These are phyloP conservation scores for Zoroaster sp. DNA, from an alignment of 53 echinoderm and acorn worm genomes.

Conservation along the genomic window DNA sequence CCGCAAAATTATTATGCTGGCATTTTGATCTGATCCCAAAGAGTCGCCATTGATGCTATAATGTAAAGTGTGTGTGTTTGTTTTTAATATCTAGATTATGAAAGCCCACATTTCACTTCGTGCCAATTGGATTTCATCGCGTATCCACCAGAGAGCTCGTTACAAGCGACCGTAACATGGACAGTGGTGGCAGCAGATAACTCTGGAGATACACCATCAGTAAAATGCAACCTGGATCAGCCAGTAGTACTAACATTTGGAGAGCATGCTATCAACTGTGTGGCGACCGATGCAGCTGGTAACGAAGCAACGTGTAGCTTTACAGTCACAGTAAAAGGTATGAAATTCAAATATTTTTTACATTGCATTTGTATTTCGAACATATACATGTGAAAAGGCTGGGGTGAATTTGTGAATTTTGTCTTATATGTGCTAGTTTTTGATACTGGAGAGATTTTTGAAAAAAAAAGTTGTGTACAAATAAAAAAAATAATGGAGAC, in stretches of 20 bases:
- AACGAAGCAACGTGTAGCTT: constrained; percentile 57
- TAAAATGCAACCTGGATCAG: constrained; percentile 31
- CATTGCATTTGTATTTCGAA: no score
- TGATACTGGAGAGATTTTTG: no score
- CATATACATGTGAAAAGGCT: no score
- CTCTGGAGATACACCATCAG: constrained; percentile 39
- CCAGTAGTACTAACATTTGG: constrained; percentile 27
- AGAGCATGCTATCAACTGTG: constrained; percentile 52
- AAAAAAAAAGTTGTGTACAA: no score
- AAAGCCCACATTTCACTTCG: constrained; percentile 61
- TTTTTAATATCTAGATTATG: constrained; percentile 53
- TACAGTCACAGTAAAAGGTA: constrained; percentile 63
- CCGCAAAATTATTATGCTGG: no score
- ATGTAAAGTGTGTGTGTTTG: not conserved
- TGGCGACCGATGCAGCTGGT: constrained; percentile 50
- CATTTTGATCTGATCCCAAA: no score
- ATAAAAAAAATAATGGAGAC: no score
- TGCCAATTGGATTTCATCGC: constrained; percentile 60
- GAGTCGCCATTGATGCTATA: not conserved
- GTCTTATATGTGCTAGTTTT: no score
- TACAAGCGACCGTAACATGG: constrained; percentile 67
- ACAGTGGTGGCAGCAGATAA: constrained; percentile 71
- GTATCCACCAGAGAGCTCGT: constrained; percentile 47
- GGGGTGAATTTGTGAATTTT: no score
- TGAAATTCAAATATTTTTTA: no score